Evolutionary conservation across 1,140 invertebrate genomes (phyloP).

Genomic region (Zaprionus gabonicus): DNA sequence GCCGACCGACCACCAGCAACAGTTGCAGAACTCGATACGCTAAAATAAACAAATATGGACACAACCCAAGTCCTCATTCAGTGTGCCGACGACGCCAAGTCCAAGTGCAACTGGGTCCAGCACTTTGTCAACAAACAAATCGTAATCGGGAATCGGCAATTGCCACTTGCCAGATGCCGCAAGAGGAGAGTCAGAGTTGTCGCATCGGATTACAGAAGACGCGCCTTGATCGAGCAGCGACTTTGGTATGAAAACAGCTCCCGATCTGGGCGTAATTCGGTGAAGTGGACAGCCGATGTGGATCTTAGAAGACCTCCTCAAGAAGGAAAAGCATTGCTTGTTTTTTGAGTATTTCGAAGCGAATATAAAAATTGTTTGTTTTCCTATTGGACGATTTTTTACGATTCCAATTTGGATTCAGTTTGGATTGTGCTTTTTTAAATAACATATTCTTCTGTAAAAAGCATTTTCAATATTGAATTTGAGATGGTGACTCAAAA

Average conservation of each 20-base stretch:
- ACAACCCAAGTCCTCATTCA: constrained; percentile 4
- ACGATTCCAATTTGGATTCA: neutral
- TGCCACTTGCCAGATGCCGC: constrained; percentile 48
- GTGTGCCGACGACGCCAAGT: constrained; percentile 12
- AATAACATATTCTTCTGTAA: neutral
- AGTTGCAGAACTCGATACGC: constrained; percentile 53
- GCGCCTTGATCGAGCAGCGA: constrained; percentile 26
- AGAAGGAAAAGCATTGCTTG: constrained; percentile 22
- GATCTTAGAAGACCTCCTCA: constrained; percentile 9
- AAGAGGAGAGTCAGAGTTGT: constrained; percentile 11
- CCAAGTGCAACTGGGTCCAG: constrained; percentile 30
- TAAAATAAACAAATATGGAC: constrained; percentile 53
- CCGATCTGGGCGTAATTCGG: constrained; percentile 64
- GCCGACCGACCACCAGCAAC: constrained; percentile 66
- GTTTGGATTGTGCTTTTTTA: constrained; percentile 15
- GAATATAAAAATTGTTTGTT: constrained; percentile 57
- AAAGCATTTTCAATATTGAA: neutral
- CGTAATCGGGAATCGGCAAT: constrained; percentile 1
- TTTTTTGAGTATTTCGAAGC: constrained; percentile 15
- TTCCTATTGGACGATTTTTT: constrained; percentile 32
- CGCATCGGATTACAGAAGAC: constrained; percentile 60
- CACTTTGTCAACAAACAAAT: constrained; percentile 68
- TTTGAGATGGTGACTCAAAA: too few relatives aligned
- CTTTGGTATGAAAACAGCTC: constrained; percentile 31
- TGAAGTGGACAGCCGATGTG: constrained; percentile 49